Base-by-base conservation (phyloP, 2,113 vertebrate genomes). In the Copsychus sechellarum region DNA sequence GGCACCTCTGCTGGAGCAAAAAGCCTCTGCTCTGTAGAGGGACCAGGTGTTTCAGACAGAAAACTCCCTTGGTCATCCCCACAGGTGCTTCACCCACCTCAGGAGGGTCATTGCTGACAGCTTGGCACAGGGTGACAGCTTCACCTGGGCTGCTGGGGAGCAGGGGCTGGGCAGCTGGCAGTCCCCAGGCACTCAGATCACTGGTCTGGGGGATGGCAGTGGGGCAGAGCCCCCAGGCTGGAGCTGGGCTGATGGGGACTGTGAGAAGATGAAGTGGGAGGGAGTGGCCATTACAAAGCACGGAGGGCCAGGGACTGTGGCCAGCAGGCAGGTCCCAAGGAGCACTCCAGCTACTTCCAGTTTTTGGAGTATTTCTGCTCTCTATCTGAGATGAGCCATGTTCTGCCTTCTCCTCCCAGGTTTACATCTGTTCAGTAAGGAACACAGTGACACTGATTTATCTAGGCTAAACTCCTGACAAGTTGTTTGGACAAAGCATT, bases 11-110 rank as follows among this genome's bases (percentile, higher is more conserved):
- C 28, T 6, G 11, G 20, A 71, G 23, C 62, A 84, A 67, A 69
- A 69, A 43, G 12, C 4, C 3, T 5, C n/a, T 62, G 47, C 29
- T 71, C 34, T 14, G 6, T 48, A 61, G 20, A 65, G 29, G 23
- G 15, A 50, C 19, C 0, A 3, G 29, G 31, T 72, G 19, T 13
- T 86, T 21, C 1, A 5, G 36, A 18, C 0, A 3, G 53, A 38
- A 82, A 54, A 86, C 24, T 12, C 56, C 31, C 11, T 61, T 8
- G 8, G 21, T 45, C 40, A 34, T 28, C 58, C 60, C 43, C 38
- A 28, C 29, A 54, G 66, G 33, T 33, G 43, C 47, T 34, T 14
- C 28, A 9, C 8, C 18, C 3, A 2, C 53, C 47, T 33, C 2
- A 1, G 22, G 31, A 38, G 48, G 8, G 33, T 51, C 14, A 2